A percentile compares a stretch with the other conserved stretches of the same genome.
Conservation (phyloP, 1,140 invertebrate genomes). For the Cepaea nemoralis region DNA sequence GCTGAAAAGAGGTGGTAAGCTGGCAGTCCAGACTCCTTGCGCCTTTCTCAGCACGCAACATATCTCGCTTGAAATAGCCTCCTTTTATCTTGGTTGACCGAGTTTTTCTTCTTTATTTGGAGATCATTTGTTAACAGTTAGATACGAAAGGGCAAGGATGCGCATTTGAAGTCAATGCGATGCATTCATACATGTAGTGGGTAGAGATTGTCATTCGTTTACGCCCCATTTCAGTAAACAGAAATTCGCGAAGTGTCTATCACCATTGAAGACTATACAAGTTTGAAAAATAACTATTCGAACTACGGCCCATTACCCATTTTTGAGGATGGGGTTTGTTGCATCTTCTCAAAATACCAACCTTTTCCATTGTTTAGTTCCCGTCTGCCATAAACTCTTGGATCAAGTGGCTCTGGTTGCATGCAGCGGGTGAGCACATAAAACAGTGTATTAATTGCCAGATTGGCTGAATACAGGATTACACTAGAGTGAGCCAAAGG, state of each 20-base stretch:
- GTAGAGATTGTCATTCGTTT: no score
- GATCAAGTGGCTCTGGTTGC: background rate
- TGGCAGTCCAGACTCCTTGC: no score
- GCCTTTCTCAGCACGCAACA: no score
- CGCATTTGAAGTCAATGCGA: no score
- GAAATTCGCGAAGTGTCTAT: background rate
- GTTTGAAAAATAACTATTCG: background rate
- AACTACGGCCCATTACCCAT: background rate
- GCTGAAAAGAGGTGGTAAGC: no score
- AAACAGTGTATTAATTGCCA: background rate
- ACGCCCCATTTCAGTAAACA: background rate
- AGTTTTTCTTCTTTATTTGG: no score
- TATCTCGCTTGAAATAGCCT: no score
- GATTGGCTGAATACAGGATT: background rate
- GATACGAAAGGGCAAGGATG: no score
- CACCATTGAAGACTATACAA: background rate
- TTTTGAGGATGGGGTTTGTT: background rate
- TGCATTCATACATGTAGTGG: no score
- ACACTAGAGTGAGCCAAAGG: conserved; percentile 6
- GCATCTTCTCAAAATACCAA: background rate
- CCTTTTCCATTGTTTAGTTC: background rate
- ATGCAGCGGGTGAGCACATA: background rate
- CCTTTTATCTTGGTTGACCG: no score
- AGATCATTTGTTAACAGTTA: no score
- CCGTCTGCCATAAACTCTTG: background rate